Percentiles rank a stretch among this genome's conserved stretches.
phyloP scores from a whole-genome alignment of 2,113 vertebrate species.

The Uria aalge region DNA sequence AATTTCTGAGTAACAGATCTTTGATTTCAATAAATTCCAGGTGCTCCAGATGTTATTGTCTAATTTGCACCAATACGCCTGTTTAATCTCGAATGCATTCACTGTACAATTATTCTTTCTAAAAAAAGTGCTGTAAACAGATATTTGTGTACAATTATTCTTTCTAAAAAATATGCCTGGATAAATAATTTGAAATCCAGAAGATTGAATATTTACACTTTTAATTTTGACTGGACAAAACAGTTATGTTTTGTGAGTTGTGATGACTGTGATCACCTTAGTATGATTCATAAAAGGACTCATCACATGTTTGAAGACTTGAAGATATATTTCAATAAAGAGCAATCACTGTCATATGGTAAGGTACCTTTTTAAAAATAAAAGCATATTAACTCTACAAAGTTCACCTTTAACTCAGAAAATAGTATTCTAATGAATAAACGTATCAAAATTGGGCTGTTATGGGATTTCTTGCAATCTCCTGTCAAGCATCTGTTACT shows the following conservation, averaged over 20 bases:
- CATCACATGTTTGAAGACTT: background rate
- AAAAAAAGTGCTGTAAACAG: background rate
- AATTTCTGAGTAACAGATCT: background rate
- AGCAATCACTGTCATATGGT: background rate
- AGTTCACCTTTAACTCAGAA: background rate
- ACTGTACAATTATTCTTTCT: background rate
- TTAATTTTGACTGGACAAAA: background rate
- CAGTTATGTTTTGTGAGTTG: background rate
- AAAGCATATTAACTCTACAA: background rate
- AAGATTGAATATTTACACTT: background rate
- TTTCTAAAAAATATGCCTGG: background rate
- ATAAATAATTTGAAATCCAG: background rate
- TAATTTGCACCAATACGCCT: background rate
- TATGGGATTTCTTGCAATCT: slow-evolving; percentile 47
- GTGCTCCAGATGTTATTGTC: background rate
- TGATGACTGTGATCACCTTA: background rate
- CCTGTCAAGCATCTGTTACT: slow-evolving; percentile 51
- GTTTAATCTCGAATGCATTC: background rate
- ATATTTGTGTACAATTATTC: background rate
- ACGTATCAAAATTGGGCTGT: slow-evolving; percentile 23
- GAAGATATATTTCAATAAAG: background rate
- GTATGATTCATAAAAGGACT: background rate
- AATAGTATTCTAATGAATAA: slow-evolving; percentile 35
- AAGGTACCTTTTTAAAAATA: background rate
- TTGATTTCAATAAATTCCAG: background rate